Base-by-base conservation (phyloP, 2,797 vertebrate species). In the Epinephelus malabaricus region DNA sequence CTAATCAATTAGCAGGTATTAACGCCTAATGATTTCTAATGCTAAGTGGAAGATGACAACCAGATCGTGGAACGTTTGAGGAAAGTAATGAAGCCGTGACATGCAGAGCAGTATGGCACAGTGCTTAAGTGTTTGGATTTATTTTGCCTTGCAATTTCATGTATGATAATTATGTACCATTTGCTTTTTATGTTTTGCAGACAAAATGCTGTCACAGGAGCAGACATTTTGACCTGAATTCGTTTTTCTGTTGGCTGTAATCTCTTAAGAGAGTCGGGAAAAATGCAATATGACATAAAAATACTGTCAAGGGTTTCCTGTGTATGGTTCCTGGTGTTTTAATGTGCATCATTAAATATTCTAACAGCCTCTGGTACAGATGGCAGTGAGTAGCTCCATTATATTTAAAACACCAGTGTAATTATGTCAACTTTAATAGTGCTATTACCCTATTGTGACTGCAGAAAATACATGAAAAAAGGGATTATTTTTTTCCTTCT, bases 1-100 rank as follows among this genome's bases (percentile, higher is more conserved):
- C 40, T 8, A 77, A 70, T 76, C 70, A 75, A 64, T 79, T 69
- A 73, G 69, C 50, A 81, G 59, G 43, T 72, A 25, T 74, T 66
- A 62, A 27, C 18, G 34, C 69, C 13, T 6, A 56, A 62, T 56
- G 46, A 74, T 72, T 82, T 62, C 38, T 73, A 55, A 61, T 6
- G 34, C 34, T 34, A 27, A 70, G 27, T 61, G 49, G n/a, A 13
- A 69, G n/a, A 60, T 61, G 25, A 67, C 4, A 69, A 6, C 15
- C 55, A 67, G 21, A 67, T n/a, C 55, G 46, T 67, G 13, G 54
- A 60, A 61, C 30, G 15, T 38, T 13, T 58, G 46, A 13, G n/a
- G 38, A 51, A 51, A 76, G 38, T 34, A 53, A 76, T 54, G 64
- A 34, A 21, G 61, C 11, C 17, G 15, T 67, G 61, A 70, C n/a